Base-by-base conservation (phyloP, 2,797 vertebrate species). In the Artibeus lituratus region DNA sequence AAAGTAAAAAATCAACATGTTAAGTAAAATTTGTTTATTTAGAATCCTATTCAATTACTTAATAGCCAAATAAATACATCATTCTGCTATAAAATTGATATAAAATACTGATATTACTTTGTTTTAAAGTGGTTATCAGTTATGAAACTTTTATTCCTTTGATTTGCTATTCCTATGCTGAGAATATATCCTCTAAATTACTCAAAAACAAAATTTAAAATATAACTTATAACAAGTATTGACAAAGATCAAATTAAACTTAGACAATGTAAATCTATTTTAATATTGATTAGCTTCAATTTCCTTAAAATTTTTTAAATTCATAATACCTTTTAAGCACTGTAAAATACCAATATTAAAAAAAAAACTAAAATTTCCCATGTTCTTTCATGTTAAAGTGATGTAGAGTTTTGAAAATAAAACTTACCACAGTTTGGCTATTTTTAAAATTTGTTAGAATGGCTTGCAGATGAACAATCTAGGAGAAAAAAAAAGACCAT, bases 401-500 rank as follows among this genome's bases (percentile, higher is more conserved):
- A 88, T 44, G 0, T 3, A 92, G 14, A 76, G 2, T 57, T 95
- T 85, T 91, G 21, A 87, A 96, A 95, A 88, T 77, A 24, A 92
- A 73, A 97, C 98, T 98, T 98, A 99, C 99, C 99, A 98, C 98
- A 96, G 98, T 98, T 94, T 99, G 97, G 96, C 98, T 98, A 97
- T 99, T 99, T 98, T 99, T 98, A 93, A 99, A 98, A 91, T 98
- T 98, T 94, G 98, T 98, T 87, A 99, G 98, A 15, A 98, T 98
- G 98, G 99, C 99, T 74, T 99, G 99, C 9, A 99, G 98, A 96
- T 99, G 98, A 80, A 99, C 97, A 73, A 99, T 98, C 99, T 99
- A 98, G 21, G 95, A 94, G 90, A 91, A 97, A 90, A 94, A 93
- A 59, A 94, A 93, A 59, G 4, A 59, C 0, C 44, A 7, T 74